Percentiles rank a stretch among this genome's conserved stretches.
phyloP scores from a whole-genome alignment of 2,113 vertebrate genomes.

The Gymnogyps californianus region DNA sequence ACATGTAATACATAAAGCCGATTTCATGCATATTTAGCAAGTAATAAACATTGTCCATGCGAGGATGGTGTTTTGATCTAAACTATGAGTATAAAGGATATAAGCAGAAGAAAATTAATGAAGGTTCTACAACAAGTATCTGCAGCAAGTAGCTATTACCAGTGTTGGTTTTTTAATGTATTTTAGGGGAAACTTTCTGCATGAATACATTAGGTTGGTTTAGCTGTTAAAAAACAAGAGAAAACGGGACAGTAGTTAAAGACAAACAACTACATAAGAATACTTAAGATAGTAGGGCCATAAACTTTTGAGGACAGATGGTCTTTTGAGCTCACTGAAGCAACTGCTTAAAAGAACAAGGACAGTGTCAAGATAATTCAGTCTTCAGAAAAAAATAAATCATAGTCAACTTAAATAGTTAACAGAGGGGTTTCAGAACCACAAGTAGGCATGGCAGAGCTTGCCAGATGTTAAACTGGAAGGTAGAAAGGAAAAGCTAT shows the following conservation, averaged over 20 bases:
- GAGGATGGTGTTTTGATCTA: neutral
- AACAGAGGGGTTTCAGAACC: neutral
- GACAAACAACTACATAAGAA: neutral
- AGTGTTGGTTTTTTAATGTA: neutral
- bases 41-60: neutral
- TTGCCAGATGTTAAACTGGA: neutral
- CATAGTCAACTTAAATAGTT: neutral
- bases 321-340: neutral
- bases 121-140: neutral
- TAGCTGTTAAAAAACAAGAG: neutral
- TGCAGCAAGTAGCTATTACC: neutral
- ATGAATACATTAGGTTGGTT: neutral
- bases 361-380: neutral
- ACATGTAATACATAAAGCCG: neutral
- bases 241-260: neutral
- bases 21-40: neutral
- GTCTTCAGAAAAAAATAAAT: neutral
- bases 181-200: neutral
- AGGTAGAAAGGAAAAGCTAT: neutral
- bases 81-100: neutral
- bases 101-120: neutral
- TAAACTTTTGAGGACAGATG: neutral
- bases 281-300: neutral
- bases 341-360: neutral
- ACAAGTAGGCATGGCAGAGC: neutral